These are phyloP conservation scores for Caenorhabditis briggsae DNA, from an alignment of 1,140 invertebrate genomes.

Conservation along the genomic window DNA sequence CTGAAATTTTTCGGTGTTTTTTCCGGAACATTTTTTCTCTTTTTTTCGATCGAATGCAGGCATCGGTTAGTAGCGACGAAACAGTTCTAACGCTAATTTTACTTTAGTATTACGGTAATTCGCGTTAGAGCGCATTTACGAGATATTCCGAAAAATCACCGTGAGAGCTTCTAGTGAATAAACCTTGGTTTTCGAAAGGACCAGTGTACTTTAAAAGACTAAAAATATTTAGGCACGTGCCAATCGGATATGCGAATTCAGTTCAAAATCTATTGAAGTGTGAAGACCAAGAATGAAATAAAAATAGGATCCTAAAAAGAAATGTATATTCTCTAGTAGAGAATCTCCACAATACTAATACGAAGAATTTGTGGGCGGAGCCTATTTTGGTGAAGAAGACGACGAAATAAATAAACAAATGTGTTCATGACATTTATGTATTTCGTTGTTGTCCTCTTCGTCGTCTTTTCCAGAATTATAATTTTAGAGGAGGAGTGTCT, in stretches of 20 bases:
- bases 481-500: not conserved
- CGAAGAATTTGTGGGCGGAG: conserved; percentile 16
- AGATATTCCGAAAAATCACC: too few species aligned
- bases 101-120: too few species aligned
- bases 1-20: too few species aligned
- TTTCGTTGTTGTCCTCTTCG: not conserved
- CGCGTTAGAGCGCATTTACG: too few species aligned
- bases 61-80: too few species aligned
- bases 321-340: not conserved
- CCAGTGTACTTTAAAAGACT: too few species aligned
- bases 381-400: not conserved
- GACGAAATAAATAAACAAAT: conserved; percentile 52
- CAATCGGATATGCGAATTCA: not conserved
- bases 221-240: too few species aligned
- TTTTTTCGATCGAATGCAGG: too few species aligned
- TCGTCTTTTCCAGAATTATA: not conserved
- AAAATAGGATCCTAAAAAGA: not conserved
- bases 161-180: too few species aligned
- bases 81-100: too few species aligned
- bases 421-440: conserved; percentile 37
- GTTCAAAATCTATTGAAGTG: not conserved
- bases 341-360: not conserved
- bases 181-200: too few species aligned
- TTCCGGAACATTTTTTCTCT: too few species aligned
- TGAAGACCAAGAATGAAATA: not conserved